Base-by-base conservation (phyloP, 2,888 invertebrate species). In the Diarsia brunnea region DNA sequence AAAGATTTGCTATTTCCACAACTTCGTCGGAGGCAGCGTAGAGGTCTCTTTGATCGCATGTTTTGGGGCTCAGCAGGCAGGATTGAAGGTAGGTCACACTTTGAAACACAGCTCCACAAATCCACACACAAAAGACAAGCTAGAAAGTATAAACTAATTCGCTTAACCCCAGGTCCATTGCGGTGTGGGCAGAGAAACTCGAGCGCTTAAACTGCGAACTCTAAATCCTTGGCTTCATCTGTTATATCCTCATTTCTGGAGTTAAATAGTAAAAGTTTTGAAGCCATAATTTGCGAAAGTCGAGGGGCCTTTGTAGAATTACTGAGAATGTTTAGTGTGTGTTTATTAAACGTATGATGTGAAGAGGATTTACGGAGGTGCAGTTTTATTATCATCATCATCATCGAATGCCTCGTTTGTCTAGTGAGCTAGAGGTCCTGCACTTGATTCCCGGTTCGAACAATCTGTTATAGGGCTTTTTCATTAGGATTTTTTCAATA, bases 241-340 rank as follows among this genome's bases (percentile, higher is more conserved):
- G 71, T 75, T 84, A 63, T 58, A 84, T 80, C 63, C 69, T 84
- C 65, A 75, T 79, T 79, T 55, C 84, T 71, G 55, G 49, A 79
- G 80, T 74, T 79, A 80, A 74, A 84, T 66, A 53, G 66, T 69
- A 75, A 84, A 83, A 84, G 69, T 84, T 82, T 82, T 67, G 43
- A 64, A 66, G 65, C 81, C 51, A 75, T 80, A 75, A 69, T 71
- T 84, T 80, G 58, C 8, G 27, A 63, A 61, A 69, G 53, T 60
- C n/a, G 27, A 55, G 58, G 38, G 69, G 71, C n/a, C 43, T 79
- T 83, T 78, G 21, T 79, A 65, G 64, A 65, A 60, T 79, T 31
- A 74, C 31, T 68, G 69, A 24, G 64, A 68, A 64, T 69, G 47
- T 61, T 61, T 61, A 61, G 21, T 49, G 43, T 69, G 68, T 78